Percentiles rank a stretch among this genome's conserved stretches.
These are phyloP conservation scores for Dichetophora obliterata DNA, from an alignment of 2,888 invertebrate species.

Conservation along the genomic window DNA sequence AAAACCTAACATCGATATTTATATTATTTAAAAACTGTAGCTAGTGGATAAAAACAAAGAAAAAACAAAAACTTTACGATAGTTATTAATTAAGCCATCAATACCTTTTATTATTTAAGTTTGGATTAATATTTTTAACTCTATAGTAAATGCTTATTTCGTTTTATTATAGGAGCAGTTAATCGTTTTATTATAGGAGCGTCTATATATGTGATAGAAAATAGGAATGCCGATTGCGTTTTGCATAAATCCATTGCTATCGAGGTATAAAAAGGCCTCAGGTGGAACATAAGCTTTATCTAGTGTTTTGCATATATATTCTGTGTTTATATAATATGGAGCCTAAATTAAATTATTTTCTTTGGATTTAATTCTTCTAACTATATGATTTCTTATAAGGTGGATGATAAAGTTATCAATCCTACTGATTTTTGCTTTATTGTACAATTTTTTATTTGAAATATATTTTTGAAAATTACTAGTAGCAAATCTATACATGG, in stretches of 20 bases:
- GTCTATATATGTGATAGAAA: conserved; percentile 7
- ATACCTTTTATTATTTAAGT: no score
- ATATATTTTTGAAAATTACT: conserved; percentile 22
- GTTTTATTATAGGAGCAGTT: no score
- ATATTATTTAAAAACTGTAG: no score
- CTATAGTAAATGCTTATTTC: no score
- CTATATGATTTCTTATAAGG: conserved; percentile 12
- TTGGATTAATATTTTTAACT: no score
- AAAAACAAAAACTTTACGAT: no score
- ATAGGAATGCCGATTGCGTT: conserved; percentile 22
- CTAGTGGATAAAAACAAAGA: no score
- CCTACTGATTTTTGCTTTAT: conserved; percentile 22
- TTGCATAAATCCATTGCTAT: conserved; percentile 21
- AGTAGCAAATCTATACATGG: conserved; percentile 1
- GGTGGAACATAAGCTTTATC: no score
- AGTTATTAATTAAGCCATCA: no score
- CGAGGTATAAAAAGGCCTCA: conserved; percentile 15
- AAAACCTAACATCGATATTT: no score
- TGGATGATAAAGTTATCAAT: conserved; percentile 29
- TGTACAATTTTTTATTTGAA: conserved; percentile 29
- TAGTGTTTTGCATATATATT: neutral
- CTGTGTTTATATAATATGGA: conserved; percentile 12
- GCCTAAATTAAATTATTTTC: conserved; percentile 13
- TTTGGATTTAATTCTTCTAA: neutral
- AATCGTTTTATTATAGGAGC: no score